phyloP scores from a whole-genome alignment of 2,113 vertebrate genomes.

The Melanerpes formicivorus region DNA sequence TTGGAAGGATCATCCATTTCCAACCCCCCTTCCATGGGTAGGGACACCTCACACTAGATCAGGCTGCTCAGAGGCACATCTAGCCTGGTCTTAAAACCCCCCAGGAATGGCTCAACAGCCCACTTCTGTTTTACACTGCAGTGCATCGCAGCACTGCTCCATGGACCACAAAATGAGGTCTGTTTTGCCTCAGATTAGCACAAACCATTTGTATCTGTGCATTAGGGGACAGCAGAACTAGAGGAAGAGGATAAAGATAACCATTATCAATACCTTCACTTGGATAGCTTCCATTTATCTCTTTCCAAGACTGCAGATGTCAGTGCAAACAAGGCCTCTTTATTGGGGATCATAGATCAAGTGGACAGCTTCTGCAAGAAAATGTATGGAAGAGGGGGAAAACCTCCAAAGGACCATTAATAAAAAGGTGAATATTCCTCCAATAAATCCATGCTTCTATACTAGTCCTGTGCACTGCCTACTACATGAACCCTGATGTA shows the following conservation, averaged over 20 bases:
- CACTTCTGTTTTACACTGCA: not conserved
- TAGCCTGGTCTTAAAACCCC: too few relatives aligned
- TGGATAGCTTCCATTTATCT: not conserved
- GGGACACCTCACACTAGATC: too few relatives aligned
- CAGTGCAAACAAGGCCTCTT: constrained; percentile 43
- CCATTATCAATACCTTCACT: not conserved
- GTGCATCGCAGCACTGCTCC: not conserved
- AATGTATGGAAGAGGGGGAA: constrained; percentile 21
- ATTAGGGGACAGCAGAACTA: not conserved
- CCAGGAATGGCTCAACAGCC: not conserved
- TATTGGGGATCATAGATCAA: constrained; percentile 40
- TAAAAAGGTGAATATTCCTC: constrained; percentile 25
- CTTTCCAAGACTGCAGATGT: not conserved
- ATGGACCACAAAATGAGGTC: not conserved
- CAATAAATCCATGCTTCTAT: not conserved
- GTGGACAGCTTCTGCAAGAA: constrained; percentile 5
- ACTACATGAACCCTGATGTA: not conserved
- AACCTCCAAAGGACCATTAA: constrained; percentile 18
- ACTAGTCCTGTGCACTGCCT: not conserved
- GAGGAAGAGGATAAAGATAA: not conserved
- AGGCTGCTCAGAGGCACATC: too few relatives aligned
- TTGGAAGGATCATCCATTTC: too few relatives aligned
- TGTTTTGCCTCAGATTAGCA: not conserved
- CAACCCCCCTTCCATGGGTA: too few relatives aligned
- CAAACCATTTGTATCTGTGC: not conserved